A percentile compares a stretch with the other conserved stretches of the same genome.
phyloP scores from a whole-genome alignment of 1,140 invertebrate genomes.

The Yoshiicerus persimilis region DNA sequence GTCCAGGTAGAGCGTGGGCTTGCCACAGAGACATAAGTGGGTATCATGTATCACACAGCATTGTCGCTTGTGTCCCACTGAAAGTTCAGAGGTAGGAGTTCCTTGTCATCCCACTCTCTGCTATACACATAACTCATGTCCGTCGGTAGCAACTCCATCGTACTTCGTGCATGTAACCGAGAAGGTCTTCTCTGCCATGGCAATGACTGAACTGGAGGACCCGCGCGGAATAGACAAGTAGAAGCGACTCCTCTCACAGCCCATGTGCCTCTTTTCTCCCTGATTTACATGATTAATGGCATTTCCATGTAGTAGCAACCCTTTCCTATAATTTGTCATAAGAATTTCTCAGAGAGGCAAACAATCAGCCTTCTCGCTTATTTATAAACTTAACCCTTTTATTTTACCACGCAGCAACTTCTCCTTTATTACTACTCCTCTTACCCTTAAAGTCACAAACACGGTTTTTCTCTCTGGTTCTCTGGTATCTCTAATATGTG shows the following conservation, averaged over 20 bases:
- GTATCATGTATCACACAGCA: slow-evolving; percentile 38
- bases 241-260: not conserved
- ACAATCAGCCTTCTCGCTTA: not conserved
- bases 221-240: slow-evolving; percentile 33
- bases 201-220: not conserved
- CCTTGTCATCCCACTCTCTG: not conserved
- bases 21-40: slow-evolving; percentile 32
- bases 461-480: too few relatives aligned
- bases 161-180: not conserved
- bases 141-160: not conserved
- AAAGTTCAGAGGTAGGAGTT: not conserved
- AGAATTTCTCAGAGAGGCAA: not conserved
- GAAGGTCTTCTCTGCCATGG: not conserved
- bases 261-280: not conserved
- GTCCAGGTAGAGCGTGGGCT: slow-evolving; percentile 6
- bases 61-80: slow-evolving; percentile 12
- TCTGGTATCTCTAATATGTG: too few relatives aligned
- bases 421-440: too few relatives aligned
- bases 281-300: slow-evolving; percentile 42
- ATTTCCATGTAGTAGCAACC: slow-evolving; percentile 29
- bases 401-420: not conserved
- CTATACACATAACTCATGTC: not conserved
- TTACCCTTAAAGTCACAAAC: not conserved
- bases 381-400: not conserved
- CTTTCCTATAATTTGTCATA: slow-evolving; percentile 22